Percentiles rank a stretch among this genome's conserved stretches.
Conservation (phyloP, 2,888 invertebrate genomes). For the Crematogaster levior region DNA sequence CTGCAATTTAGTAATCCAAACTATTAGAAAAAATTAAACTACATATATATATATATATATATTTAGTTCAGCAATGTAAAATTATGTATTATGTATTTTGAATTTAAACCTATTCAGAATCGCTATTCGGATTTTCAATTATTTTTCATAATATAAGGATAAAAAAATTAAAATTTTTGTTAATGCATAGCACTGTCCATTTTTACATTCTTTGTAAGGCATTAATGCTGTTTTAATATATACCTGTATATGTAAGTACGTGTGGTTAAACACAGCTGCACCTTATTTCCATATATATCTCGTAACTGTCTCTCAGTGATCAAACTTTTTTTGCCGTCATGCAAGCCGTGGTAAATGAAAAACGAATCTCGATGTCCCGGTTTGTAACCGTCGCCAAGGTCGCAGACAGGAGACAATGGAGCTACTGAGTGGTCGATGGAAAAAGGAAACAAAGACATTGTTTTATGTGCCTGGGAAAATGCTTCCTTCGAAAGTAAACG, state of each 20-base stretch:
- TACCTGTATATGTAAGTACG: neutral
- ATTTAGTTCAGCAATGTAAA: too few relatives aligned
- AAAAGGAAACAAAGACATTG: slow-evolving; percentile 74
- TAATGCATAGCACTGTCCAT: too few relatives aligned
- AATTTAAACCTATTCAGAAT: too few relatives aligned
- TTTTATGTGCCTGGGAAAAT: slow-evolving; percentile 68
- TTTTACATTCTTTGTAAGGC: too few relatives aligned
- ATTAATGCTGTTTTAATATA: too few relatives aligned
- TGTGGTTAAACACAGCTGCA: neutral
- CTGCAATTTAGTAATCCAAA: too few relatives aligned
- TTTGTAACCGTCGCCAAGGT: slow-evolving; percentile 63
- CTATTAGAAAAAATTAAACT: too few relatives aligned
- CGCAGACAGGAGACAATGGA: slow-evolving; percentile 56
- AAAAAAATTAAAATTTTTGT: too few relatives aligned
- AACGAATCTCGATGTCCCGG: slow-evolving; percentile 52
- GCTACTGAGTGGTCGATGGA: slow-evolving; percentile 54
- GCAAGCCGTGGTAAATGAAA: neutral
- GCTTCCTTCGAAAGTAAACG: slow-evolving; percentile 67
- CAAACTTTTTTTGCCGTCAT: slow-evolving; percentile 14
- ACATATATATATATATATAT: too few relatives aligned
- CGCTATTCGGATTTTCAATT: too few relatives aligned
- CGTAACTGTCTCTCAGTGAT: slow-evolving; percentile 5
- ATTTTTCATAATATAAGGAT: too few relatives aligned
- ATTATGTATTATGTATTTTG: too few relatives aligned
- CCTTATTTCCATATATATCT: neutral